Percentiles rank a stretch among this genome's conserved stretches.
phyloP scores from a whole-genome alignment of 2,888 invertebrate genomes.

The Tribolium freemani region DNA sequence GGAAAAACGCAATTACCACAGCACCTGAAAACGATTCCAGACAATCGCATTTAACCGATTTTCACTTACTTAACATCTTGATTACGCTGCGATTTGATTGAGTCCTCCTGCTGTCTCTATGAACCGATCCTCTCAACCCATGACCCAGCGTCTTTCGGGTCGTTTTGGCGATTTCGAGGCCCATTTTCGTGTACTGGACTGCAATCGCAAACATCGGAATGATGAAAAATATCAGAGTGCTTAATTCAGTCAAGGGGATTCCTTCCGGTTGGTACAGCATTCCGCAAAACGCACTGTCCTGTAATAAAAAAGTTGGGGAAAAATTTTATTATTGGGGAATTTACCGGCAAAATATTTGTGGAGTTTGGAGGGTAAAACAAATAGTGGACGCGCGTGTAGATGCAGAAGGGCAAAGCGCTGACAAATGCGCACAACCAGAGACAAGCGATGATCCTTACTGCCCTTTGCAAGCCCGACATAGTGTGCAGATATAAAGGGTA shows the following conservation, averaged over 20 bases:
- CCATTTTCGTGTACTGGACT: conserved; percentile 85
- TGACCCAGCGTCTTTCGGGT: conserved; percentile 68
- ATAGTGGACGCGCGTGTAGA: conserved; percentile 82
- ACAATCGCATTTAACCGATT: not conserved
- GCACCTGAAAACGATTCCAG: conserved; percentile 75
- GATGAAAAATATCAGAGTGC: conserved; percentile 87
- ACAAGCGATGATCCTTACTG: conserved; percentile 81
- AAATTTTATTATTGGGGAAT: not conserved
- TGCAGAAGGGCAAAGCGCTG: conserved; percentile 83
- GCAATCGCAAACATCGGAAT: conserved; percentile 80
- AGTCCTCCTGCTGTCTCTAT: conserved; percentile 75
- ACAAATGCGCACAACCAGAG: conserved; percentile 84
- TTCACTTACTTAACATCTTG: conserved; percentile 81
- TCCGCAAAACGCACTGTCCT: conserved; percentile 86
- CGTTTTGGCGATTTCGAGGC: conserved; percentile 73
- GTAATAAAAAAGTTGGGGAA: conserved; percentile 46
- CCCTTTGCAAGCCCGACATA: conserved; percentile 87
- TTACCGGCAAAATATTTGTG: conserved; percentile 9
- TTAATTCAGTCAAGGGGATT: conserved; percentile 84
- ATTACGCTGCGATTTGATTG: conserved; percentile 83
- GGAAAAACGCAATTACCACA: conserved; percentile 93
- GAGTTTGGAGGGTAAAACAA: conserved; percentile 77
- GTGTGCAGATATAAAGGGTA: conserved; percentile 87
- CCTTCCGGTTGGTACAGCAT: conserved; percentile 75
- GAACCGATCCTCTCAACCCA: conserved; percentile 75